phyloP scores from a whole-genome alignment of 2,113 vertebrate species.

The Daboia siamensis region DNA sequence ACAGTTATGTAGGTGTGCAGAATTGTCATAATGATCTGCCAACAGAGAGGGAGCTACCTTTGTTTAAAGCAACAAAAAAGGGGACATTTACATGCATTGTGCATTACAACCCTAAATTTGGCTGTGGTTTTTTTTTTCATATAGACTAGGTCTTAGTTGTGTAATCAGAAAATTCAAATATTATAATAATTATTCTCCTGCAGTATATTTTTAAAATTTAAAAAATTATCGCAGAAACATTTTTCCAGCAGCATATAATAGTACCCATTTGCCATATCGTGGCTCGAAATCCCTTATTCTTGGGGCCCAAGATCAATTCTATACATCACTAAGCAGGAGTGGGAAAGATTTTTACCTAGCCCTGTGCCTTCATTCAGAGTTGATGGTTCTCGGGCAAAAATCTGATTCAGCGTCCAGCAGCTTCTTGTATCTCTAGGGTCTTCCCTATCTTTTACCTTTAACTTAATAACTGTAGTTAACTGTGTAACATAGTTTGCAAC shows the following conservation, averaged over 20 bases:
- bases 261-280: background rate
- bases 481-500: background rate
- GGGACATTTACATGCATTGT: background rate
- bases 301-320: background rate
- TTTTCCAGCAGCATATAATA: background rate
- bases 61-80: slow-evolving; percentile 11
- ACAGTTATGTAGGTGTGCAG: background rate
- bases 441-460: background rate
- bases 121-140: background rate
- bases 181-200: background rate
- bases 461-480: background rate
- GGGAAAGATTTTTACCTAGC: background rate
- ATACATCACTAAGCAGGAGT: background rate
- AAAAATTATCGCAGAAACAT: background rate
- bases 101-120: background rate
- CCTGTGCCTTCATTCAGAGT: background rate
- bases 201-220: background rate
- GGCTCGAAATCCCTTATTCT: background rate
- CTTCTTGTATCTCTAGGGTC: background rate
- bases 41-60: background rate
- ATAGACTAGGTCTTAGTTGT: background rate
- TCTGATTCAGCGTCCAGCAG: background rate
- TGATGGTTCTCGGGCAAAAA: background rate
- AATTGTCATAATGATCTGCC: slow-evolving; percentile 1
- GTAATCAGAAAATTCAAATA: background rate